Evolutionary conservation across 2,113 vertebrate species (phyloP), one percentile per base, ranked within the genome.

Genomic region (Mirounga angustirostris): DNA sequence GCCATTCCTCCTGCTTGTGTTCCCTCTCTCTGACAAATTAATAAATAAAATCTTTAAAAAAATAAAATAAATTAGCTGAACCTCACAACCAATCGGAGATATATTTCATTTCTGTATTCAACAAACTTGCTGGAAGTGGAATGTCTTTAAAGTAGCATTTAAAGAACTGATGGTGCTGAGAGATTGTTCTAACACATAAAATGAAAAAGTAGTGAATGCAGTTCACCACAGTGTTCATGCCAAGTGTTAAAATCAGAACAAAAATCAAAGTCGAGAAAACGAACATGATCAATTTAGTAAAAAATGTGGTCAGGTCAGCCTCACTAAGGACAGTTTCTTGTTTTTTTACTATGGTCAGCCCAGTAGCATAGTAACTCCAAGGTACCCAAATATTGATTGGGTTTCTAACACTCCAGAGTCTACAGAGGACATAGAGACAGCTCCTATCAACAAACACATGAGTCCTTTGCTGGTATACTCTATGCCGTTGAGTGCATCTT

Each of bases 321-420:
- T 94, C 36, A 59, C 78, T 22, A 46, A 86, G 81, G 92, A 69
- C 71, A 67, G 46, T 85, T 92, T 46, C 78, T 98, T 95, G 96
- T 97, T 2, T 0, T 0, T 96, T 94, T 80, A 96, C 96, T 96
- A 24, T 74, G 0, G 91, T 2, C 36, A 97, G 89, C 95, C 40
- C 94, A 97, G 98, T 95, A 98, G 96, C 98, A 94, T 98, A 98
- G 98, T 98, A 99, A 98, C 98, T 98, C 73, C 0, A 0, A 96
- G 87, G 95, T 95, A 98, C 97, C 98, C 98, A 99, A 99, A 99
- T 98, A 98, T 98, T 98, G 97, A 98, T 98, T 95, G 97, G 73
- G 97, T 98, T 98, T 98, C 98, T 97, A 98, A n/a, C 97, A 97
- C 98, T 91, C 91, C 87, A 58, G 92, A 93, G 96, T 94, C 95